phyloP scores from a whole-genome alignment of 2,797 vertebrate genomes.

The Eulemur mongoz region DNA sequence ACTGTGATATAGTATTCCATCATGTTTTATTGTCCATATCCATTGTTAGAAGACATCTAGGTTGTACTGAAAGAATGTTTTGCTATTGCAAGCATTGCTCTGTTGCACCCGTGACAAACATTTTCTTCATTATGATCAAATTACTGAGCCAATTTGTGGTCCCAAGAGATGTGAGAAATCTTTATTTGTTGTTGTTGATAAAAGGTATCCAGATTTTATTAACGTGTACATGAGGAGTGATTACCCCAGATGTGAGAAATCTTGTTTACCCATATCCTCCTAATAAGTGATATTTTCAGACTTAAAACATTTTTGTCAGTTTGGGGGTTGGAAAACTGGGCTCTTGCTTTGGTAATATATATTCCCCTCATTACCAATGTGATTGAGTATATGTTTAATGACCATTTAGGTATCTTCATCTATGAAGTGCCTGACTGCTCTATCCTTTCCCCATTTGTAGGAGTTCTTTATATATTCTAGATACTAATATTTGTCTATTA shows the following conservation, averaged over 20 bases:
- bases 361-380: not conserved
- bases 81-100: not conserved
- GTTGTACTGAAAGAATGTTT: slow-evolving; percentile 35
- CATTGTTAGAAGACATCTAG: not conserved
- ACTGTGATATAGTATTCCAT: not conserved
- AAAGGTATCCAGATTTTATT: not conserved
- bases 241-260: not conserved
- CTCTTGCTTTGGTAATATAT: slow-evolving; percentile 14
- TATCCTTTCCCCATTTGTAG: not conserved
- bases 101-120: not conserved
- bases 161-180: not conserved
- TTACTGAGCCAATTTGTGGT: not conserved
- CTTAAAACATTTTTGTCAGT: slow-evolving; percentile 24
- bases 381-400: not conserved
- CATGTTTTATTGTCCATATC: not conserved
- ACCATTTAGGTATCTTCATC: not conserved
- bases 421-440: not conserved
- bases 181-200: not conserved
- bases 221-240: not conserved
- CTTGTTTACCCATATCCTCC: not conserved
- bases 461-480: not conserved
- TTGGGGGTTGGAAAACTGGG: slow-evolving; percentile 15
- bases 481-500: not conserved
- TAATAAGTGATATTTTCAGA: slow-evolving; percentile 38
- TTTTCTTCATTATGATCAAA: slow-evolving; percentile 35